Conservation (phyloP, 2,113 vertebrate genomes). For the Clarias macrocephalus region DNA sequence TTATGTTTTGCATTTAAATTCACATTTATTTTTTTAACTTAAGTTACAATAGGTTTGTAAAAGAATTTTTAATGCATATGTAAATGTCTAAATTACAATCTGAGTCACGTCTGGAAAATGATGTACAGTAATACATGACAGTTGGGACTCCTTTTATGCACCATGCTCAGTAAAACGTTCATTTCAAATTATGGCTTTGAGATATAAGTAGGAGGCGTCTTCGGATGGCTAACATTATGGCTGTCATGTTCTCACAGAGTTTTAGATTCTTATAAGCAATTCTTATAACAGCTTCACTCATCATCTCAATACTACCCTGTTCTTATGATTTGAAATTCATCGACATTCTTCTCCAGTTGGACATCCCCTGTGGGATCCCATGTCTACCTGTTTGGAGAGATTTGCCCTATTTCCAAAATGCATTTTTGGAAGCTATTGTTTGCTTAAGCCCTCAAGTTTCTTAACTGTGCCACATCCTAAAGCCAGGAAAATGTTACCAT, state of each 20-base stretch:
- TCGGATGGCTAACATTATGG: background rate
- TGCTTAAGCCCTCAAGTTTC: background rate
- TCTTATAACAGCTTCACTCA: background rate
- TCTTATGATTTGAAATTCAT: background rate
- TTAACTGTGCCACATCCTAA: background rate
- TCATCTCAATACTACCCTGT: constrained; percentile 8
- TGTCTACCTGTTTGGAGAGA: background rate
- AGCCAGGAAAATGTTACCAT: background rate
- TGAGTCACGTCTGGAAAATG: background rate
- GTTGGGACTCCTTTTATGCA: constrained; percentile 45
- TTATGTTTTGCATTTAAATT: background rate
- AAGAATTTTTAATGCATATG: background rate
- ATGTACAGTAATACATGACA: background rate
- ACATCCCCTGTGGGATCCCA: background rate
- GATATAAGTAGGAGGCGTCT: background rate
- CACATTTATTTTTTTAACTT: background rate
- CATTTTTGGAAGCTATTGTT: background rate
- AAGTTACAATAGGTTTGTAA: background rate
- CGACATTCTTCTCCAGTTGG: background rate
- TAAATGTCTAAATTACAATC: background rate
- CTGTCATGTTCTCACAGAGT: background rate
- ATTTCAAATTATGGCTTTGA: background rate
- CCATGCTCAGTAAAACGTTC: background rate
- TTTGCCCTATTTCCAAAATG: background rate
- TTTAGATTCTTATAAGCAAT: background rate